Percentiles rank a stretch among this genome's conserved stretches.
phyloP scores from a whole-genome alignment of 2,113 vertebrate genomes.

The Dipodomys stephensi region DNA sequence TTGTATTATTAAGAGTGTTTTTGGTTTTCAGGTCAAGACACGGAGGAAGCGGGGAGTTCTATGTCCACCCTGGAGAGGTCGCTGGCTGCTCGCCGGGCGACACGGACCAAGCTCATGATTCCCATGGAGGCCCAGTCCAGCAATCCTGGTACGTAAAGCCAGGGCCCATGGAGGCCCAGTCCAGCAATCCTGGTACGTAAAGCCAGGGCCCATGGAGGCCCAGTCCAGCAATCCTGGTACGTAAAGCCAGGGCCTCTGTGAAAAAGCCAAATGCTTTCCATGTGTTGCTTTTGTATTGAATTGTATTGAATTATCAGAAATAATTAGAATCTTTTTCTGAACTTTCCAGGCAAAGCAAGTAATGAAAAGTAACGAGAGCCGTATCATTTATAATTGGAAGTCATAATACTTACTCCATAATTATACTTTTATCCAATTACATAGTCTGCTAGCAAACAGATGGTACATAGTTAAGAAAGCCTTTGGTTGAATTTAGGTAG shows the following conservation, averaged over 20 bases:
- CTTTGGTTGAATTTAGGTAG: neutral
- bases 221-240: too few relatives aligned
- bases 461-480: neutral
- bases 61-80: constrained; percentile 96
- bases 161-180: too few relatives aligned
- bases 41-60: constrained; percentile 92
- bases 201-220: constrained; percentile 95
- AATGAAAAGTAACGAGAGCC: neutral
- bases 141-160: constrained; percentile 91
- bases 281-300: neutral
- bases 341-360: neutral
- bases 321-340: neutral
- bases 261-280: neutral
- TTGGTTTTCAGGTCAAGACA: constrained; percentile 87
- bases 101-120: constrained; percentile 95
- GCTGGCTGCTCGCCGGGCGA: constrained; percentile 90
- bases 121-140: constrained; percentile 95
- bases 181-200: too few relatives aligned
- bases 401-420: neutral
- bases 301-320: neutral
- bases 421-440: neutral
- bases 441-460: neutral
- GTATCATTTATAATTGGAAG: neutral
- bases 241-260: too few relatives aligned
- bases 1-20: neutral